Evolutionary conservation across 1,140 invertebrate species (phyloP), one percentile per base, ranked within the genome.

Genomic region (Papilio helenus): DNA sequence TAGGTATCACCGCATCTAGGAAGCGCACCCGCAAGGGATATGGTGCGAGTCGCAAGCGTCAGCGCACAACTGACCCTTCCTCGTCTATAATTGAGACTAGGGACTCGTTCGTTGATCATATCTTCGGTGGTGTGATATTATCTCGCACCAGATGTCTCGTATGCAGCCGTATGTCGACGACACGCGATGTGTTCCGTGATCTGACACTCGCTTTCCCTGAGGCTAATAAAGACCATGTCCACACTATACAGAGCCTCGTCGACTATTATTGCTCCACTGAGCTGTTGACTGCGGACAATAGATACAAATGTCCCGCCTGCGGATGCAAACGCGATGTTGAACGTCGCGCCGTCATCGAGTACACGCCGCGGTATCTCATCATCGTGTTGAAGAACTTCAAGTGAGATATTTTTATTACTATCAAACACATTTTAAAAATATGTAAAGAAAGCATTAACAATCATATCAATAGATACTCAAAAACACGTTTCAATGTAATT

Each of bases 321-420:
- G 95, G 95, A 12, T 95, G 95, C 16, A 93, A 98, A 1, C 97
- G 97, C 42, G 97, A 98, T 86, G 98, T 97, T 0, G 96, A 97
- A 84, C 95, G 97, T 23, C 96, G 96, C 3, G 97, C 98, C 1
- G 95, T 96, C 42, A 96, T 98, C 18, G 95, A 97, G 0, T 95
- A 97, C 49, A 95, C 96, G 0, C 98, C 98, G 0, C 95, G 96
- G 12, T 97, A 97, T 91, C 95, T 98, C 3, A 97, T 98, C 78
- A 90, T 98, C 0, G 97, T 97, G 1, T 90, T 98, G 16, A 97
- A 98, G 85, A 96, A 98, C 81, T 98, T 98, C 87, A 96, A 97
- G 86, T 98, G 97, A 92, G 97, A 39, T 29, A 29, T 29, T 39
- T 39, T 39, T 39, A 39, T 8, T 39, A 8, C 34, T 39, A 39